A percentile compares a stretch with the other conserved stretches of the same genome.
phyloP scores from a whole-genome alignment of 2,888 invertebrate species.

The Trisateles emortualis region DNA sequence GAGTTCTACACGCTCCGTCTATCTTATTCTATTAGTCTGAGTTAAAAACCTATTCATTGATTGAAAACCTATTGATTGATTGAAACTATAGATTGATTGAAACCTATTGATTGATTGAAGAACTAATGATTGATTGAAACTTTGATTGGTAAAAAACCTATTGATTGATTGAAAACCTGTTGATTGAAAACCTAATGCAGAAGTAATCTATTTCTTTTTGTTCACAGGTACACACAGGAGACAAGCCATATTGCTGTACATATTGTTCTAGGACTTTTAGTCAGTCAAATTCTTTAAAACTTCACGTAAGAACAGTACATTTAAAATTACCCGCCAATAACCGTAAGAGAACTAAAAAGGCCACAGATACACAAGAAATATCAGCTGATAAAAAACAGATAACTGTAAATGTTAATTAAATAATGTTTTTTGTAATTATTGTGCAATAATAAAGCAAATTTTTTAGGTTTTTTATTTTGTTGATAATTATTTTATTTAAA shows the following conservation, averaged over 20 bases:
- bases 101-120: too few relatives aligned
- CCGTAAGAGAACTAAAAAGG: slow-evolving; percentile 26
- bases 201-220: neutral
- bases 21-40: too few relatives aligned
- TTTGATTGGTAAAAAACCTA: too few relatives aligned
- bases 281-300: slow-evolving; percentile 74
- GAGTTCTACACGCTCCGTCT: too few relatives aligned
- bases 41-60: too few relatives aligned
- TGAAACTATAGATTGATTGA: too few relatives aligned
- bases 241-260: slow-evolving; percentile 71
- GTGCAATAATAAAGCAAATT: neutral
- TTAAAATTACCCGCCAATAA: slow-evolving; percentile 60
- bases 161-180: too few relatives aligned
- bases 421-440: neutral
- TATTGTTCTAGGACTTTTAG: slow-evolving; percentile 72
- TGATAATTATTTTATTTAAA: neutral
- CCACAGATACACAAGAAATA: neutral
- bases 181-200: neutral
- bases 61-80: too few relatives aligned
- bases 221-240: slow-evolving; percentile 73
- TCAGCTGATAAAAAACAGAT: slow-evolving; percentile 16
- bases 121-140: too few relatives aligned
- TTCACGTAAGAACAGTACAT: slow-evolving; percentile 69
- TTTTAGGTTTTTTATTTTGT: neutral
- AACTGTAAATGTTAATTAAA: slow-evolving; percentile 12